Conservation (phyloP, 2,113 vertebrate species). For the Rhinogobius similis region DNA sequence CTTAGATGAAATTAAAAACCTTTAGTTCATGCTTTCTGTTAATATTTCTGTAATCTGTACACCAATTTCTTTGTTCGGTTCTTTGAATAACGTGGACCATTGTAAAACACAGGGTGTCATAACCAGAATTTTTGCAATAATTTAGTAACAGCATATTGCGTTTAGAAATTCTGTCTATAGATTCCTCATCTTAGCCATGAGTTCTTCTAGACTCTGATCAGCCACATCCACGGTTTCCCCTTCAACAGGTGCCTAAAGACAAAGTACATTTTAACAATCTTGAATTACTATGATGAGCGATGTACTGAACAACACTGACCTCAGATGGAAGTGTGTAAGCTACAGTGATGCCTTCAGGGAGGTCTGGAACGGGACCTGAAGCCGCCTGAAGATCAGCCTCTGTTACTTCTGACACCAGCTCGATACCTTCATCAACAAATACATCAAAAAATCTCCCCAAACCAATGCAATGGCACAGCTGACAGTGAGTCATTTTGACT, state of each 20-base stretch:
- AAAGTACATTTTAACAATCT: background rate
- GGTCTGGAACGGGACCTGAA: constrained; percentile 83
- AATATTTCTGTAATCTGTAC: background rate
- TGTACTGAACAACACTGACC: constrained; percentile 66
- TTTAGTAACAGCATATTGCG: background rate
- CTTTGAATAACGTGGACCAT: background rate
- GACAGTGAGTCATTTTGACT: constrained; percentile 16
- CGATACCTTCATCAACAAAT: constrained; percentile 82
- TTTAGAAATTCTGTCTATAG: constrained; percentile 73
- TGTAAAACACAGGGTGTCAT: background rate
- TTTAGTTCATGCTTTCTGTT: constrained; percentile 32
- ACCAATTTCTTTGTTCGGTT: too few relatives aligned
- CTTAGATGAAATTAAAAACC: background rate
- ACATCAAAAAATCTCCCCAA: background rate
- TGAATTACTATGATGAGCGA: background rate
- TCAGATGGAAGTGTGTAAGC: constrained; percentile 91
- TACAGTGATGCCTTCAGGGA: constrained; percentile 91
- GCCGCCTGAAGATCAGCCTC: constrained; percentile 87
- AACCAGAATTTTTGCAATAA: background rate
- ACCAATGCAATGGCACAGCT: background rate
- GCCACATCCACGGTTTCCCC: constrained; percentile 82
- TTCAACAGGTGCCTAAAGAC: constrained; percentile 43
- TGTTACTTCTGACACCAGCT: constrained; percentile 89
- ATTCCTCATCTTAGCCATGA: constrained; percentile 94
- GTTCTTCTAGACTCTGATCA: constrained; percentile 90